These are phyloP conservation scores for Lasioglossum figueresi DNA, from an alignment of 2,888 invertebrate species.

Conservation along the genomic window DNA sequence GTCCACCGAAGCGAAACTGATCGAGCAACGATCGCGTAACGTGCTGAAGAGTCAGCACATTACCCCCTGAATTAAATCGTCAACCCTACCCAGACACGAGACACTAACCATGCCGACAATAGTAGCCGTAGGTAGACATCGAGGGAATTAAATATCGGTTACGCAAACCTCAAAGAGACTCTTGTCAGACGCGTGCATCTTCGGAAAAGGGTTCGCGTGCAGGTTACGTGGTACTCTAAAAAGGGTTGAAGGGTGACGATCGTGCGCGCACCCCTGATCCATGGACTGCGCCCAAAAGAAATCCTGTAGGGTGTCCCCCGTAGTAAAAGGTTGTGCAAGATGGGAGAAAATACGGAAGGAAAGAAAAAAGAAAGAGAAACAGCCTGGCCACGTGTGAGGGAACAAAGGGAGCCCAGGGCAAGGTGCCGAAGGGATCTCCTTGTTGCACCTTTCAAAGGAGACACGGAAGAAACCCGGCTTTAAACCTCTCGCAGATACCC, in stretches of 20 bases:
- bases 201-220: slow-evolving; percentile 46
- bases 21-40: background rate
- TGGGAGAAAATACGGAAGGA: slow-evolving; percentile 13
- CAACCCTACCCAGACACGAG: background rate
- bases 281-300: slow-evolving; percentile 21
- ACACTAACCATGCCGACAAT: background rate
- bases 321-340: background rate
- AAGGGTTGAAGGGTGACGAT: slow-evolving; percentile 69
- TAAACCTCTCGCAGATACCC: slow-evolving; percentile 47
- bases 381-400: slow-evolving; percentile 81
- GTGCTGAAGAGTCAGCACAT: background rate
- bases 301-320: slow-evolving; percentile 3
- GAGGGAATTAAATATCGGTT: slow-evolving; percentile 50
- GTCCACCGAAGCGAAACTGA: background rate
- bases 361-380: slow-evolving; percentile 53
- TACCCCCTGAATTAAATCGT: background rate
- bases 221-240: slow-evolving; percentile 66
- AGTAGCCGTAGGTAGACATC: background rate
- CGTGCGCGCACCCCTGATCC: slow-evolving; percentile 69
- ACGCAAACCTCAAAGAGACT: slow-evolving; percentile 32
- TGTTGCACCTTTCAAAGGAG: slow-evolving; percentile 72
- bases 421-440: slow-evolving; percentile 77
- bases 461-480: slow-evolving; percentile 62
- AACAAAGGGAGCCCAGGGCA: slow-evolving; percentile 80
- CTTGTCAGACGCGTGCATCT: slow-evolving; percentile 41